A percentile compares a stretch with the other conserved stretches of the same genome.
phyloP scores from a whole-genome alignment of 1,140 invertebrate species.

The Aphidius gifuensis region DNA sequence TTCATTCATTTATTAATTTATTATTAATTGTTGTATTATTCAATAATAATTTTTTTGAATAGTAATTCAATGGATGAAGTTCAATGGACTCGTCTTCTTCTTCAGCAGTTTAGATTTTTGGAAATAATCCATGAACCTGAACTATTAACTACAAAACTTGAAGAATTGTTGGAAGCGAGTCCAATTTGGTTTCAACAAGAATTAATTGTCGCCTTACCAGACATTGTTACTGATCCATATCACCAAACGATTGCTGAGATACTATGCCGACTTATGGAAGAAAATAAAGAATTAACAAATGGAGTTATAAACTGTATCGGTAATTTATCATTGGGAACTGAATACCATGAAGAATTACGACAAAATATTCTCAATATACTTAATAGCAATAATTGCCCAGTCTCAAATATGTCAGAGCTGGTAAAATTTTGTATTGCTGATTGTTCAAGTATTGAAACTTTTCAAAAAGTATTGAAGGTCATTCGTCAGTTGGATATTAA shows the following conservation, averaged over 20 bases:
- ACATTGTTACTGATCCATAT: conserved; percentile 46
- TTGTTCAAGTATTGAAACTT: conserved; percentile 29
- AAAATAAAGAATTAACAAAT: conserved; percentile 37
- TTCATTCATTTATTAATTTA: conserved; percentile 12
- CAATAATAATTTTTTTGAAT: conserved; percentile 19
- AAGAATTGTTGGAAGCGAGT: conserved; percentile 44
- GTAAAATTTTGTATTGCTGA: conserved; percentile 44
- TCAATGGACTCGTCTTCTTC: conserved; percentile 38
- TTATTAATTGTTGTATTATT: neutral
- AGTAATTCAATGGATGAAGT: conserved; percentile 39
- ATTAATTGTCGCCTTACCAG: conserved; percentile 44
- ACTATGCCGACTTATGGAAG: conserved; percentile 42
- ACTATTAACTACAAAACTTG: conserved; percentile 34
- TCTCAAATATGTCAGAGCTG: conserved; percentile 40
- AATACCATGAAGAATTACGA: conserved; percentile 42
- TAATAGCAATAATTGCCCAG: conserved; percentile 28
- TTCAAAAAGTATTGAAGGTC: conserved; percentile 38
- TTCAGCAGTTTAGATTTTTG: conserved; percentile 50
- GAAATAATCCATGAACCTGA: conserved; percentile 39
- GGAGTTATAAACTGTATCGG: conserved; percentile 43
- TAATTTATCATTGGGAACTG: conserved; percentile 43
- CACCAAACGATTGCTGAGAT: conserved; percentile 44
- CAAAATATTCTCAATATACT: conserved; percentile 40
- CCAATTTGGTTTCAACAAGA: conserved; percentile 48
- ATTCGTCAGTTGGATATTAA: conserved; percentile 42